Percentiles rank a stretch among this genome's conserved stretches.
These are phyloP conservation scores for Ceratina australensis DNA, from an alignment of 1,140 invertebrate species.

Conservation along the genomic window DNA sequence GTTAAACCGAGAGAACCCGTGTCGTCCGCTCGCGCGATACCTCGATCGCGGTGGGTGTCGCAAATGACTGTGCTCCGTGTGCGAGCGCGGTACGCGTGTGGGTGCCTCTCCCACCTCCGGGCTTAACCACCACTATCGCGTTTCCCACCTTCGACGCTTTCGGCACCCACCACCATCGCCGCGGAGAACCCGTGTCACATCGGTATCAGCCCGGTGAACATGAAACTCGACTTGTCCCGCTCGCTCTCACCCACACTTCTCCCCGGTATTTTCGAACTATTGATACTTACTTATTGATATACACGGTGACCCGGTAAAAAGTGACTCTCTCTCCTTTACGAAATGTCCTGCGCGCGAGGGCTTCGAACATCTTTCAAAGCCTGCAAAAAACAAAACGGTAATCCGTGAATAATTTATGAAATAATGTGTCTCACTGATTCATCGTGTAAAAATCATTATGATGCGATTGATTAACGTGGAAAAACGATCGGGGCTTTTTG, in stretches of 20 bases:
- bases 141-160: slow-evolving; percentile 16
- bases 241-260: slow-evolving; percentile 3
- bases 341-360: no score
- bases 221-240: no score
- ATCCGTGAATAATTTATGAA: no score
- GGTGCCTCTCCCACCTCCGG: slow-evolving; percentile 53
- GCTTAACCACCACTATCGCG: slow-evolving; percentile 15
- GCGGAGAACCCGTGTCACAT: not conserved
- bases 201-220: not conserved
- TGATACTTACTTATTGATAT: no score
- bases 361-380: no score
- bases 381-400: no score
- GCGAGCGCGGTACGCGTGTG: slow-evolving; percentile 60
- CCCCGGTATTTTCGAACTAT: not conserved
- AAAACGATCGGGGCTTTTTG: not conserved
- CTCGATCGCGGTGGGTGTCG: slow-evolving; percentile 68
- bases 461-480: no score
- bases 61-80: slow-evolving; percentile 62
- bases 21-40: slow-evolving; percentile 56
- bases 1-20: slow-evolving; percentile 59
- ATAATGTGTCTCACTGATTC: no score
- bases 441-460: no score
- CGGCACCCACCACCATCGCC: slow-evolving; percentile 16
- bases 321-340: no score
- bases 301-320: no score